Conservation (phyloP, 2,797 vertebrate genomes). For the Phataginus tricuspis region DNA sequence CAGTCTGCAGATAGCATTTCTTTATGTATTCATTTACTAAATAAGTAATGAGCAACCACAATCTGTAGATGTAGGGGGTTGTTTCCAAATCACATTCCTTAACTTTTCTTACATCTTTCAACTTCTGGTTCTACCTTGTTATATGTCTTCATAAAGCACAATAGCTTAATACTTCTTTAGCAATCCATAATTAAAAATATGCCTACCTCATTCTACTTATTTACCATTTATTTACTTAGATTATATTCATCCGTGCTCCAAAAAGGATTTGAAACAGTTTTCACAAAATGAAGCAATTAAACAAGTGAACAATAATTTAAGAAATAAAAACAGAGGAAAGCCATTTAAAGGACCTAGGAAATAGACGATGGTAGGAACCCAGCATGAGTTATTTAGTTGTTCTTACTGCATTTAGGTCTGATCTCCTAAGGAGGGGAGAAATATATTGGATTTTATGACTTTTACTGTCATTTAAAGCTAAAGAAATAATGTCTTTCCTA, state of each 20-base stretch:
- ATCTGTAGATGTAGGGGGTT: neutral
- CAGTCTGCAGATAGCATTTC: neutral
- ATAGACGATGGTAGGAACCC: neutral
- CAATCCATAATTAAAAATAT: neutral
- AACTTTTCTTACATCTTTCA: neutral
- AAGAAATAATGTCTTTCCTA: neutral
- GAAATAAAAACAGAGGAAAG: neutral
- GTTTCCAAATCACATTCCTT: neutral
- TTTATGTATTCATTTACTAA: neutral
- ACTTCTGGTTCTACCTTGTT: neutral
- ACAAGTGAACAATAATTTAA: neutral
- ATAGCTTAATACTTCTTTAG: neutral
- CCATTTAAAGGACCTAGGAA: neutral
- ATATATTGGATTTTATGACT: constrained; percentile 25
- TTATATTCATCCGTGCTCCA: constrained; percentile 14
- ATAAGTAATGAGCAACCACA: neutral
- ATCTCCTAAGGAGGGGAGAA: neutral
- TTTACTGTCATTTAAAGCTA: neutral
- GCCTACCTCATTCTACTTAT: neutral
- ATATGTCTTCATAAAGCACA: neutral
- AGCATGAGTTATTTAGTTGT: neutral
- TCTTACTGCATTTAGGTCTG: constrained; percentile 8
- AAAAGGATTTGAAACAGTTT: neutral
- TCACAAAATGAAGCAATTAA: constrained; percentile 39
- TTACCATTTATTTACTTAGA: neutral